phyloP scores from a whole-genome alignment of 2,797 vertebrate genomes.

The Yasuhikotakia modesta region DNA sequence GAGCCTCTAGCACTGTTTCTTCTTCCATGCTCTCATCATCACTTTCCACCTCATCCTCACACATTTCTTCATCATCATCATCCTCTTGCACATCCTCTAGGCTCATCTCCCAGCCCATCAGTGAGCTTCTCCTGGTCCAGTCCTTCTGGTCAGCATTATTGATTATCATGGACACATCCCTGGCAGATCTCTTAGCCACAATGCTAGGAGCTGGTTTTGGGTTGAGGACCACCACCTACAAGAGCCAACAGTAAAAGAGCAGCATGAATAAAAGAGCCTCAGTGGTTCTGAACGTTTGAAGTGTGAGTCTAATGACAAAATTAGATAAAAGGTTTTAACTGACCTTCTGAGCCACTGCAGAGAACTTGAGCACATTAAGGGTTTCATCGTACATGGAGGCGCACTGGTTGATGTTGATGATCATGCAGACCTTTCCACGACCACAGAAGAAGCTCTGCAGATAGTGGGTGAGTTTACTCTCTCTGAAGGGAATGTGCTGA shows the following conservation, averaged over 20 bases:
- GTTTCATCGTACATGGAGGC: conserved; percentile 88
- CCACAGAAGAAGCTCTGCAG: conserved; percentile 95
- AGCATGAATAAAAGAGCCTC: background rate
- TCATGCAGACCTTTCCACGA: conserved; percentile 89
- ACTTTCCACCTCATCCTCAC: conserved; percentile 60
- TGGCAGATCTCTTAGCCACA: conserved; percentile 69
- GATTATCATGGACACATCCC: conserved; percentile 77
- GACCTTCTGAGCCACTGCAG: conserved; percentile 92
- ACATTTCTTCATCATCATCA: conserved; percentile 65
- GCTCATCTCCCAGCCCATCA: conserved; percentile 84
- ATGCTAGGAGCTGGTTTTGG: conserved; percentile 63
- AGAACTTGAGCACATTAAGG: conserved; percentile 93
- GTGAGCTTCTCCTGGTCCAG: conserved; percentile 74
- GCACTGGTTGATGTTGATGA: conserved; percentile 90
- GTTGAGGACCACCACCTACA: conserved; percentile 74
- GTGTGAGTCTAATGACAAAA: background rate
- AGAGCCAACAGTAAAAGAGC: no score
- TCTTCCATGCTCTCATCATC: conserved; percentile 63
- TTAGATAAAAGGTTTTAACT: background rate
- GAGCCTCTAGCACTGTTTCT: conserved; percentile 67
- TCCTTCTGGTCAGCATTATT: conserved; percentile 71
- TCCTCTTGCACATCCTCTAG: conserved; percentile 86
- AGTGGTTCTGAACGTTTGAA: background rate
- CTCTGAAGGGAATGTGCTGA: conserved; percentile 91
- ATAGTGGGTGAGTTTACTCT: conserved; percentile 95